phyloP scores from a whole-genome alignment of 2,797 vertebrate genomes.

The Octomys mimax region DNA sequence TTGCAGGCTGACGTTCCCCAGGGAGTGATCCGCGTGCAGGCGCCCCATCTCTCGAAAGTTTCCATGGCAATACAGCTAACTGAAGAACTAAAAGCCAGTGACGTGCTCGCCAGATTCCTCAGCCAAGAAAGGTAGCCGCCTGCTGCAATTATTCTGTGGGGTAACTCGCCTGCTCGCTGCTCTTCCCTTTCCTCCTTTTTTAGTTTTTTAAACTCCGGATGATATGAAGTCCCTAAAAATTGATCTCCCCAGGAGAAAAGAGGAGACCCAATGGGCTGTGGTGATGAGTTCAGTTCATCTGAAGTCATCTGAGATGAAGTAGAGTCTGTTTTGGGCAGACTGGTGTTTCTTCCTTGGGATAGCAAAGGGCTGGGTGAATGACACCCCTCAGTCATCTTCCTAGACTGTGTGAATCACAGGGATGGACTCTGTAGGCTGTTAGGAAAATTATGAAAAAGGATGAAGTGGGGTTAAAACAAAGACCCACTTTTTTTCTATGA shows the following conservation, averaged over 20 bases:
- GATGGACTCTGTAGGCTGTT: constrained; percentile 40
- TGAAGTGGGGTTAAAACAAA: constrained; percentile 44
- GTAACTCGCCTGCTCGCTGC: constrained; percentile 52
- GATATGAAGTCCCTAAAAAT: background rate
- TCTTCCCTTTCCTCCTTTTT: fast-evolving
- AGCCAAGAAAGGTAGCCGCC: constrained; percentile 94
- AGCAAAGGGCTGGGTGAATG: background rate
- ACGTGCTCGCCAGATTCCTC: constrained; percentile 96
- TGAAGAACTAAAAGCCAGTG: constrained; percentile 95
- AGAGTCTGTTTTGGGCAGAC: background rate
- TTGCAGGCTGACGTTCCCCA: constrained; percentile 93
- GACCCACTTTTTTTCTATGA: constrained; percentile 4
- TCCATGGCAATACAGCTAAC: constrained; percentile 99
- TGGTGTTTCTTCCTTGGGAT: background rate
- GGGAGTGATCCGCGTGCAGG: constrained; percentile 97
- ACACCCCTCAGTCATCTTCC: background rate
- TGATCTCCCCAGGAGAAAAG: background rate
- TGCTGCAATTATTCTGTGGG: constrained; percentile 45
- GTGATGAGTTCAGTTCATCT: background rate
- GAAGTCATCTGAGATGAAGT: background rate
- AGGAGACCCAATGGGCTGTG: background rate
- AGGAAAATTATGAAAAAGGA: constrained; percentile 52
- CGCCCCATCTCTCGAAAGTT: constrained; percentile 97
- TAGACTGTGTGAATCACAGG: constrained; percentile 22
- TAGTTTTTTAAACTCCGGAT: background rate